Conservation (phyloP, 2,888 invertebrate genomes). For the Reticulitermes lucifugus region DNA sequence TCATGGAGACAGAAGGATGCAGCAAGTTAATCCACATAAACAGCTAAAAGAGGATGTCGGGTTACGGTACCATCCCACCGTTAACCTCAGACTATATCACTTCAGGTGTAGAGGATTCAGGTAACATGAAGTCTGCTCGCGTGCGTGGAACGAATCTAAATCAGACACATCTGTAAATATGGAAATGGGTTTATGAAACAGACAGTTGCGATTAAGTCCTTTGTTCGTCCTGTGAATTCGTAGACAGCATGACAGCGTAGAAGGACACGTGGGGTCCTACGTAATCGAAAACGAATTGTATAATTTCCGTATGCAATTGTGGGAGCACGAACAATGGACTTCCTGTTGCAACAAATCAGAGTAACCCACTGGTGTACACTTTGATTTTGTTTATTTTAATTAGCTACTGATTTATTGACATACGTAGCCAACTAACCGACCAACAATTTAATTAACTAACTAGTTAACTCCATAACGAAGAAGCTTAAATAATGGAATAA, state of each 20-base stretch:
- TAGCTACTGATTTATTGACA: too few relatives aligned
- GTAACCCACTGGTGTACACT: too few relatives aligned
- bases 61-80: not conserved
- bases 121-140: not conserved
- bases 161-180: not conserved
- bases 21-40: not conserved
- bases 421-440: too few relatives aligned
- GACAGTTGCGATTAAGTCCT: not conserved
- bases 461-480: too few relatives aligned
- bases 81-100: not conserved
- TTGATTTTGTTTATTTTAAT: too few relatives aligned
- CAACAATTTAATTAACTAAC: too few relatives aligned
- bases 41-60: not conserved
- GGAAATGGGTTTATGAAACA: not conserved
- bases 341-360: too few relatives aligned
- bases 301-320: too few relatives aligned
- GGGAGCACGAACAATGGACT: too few relatives aligned
- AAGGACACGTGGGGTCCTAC: not conserved
- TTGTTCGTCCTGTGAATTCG: too few relatives aligned
- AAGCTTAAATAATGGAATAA: too few relatives aligned
- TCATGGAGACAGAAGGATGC: not conserved
- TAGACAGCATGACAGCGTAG: not conserved
- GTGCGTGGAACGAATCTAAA: not conserved
- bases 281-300: not conserved
- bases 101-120: not conserved